Evolutionary conservation across 2,113 vertebrate species (phyloP), one percentile per base, ranked within the genome.

Genomic region (Triplophysa rosa): DNA sequence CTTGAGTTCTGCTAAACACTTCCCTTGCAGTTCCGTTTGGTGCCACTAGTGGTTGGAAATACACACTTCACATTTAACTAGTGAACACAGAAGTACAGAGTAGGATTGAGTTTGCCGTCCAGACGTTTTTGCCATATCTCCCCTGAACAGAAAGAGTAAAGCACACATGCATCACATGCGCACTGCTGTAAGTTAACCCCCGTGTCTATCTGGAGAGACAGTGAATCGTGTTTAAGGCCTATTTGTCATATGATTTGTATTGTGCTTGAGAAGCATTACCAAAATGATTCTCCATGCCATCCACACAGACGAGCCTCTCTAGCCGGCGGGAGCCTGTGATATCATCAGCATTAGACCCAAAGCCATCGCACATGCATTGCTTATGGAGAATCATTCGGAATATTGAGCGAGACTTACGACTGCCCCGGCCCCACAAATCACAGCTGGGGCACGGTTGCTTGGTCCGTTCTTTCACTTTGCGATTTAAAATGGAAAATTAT

Each of bases 271-370:
- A 82, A 82, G 74, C 75, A 78, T 78, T 77, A 70, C 47, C 45
- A 78, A 82, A 77, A 71, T 54, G 67, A 82, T 82, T 82, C 40
- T 77, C 67, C 67, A 70, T 78, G 67, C 72, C 54, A 76, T 62
- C 65, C 75, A 78, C 59, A 40, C n/a, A 64, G 42, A 23, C 58
- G 26, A 26, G 37, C n/a, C 6, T 67, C 67, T 19, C 80, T 21
- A 45, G 75, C 65, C 49, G 52, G 45, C 62, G 19, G 58, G 61
- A 42, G 23, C 47, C 63, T 69, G 66, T 82, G 59, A 79, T 80
- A 69, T 66, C 33, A 80, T 83, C 78, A 77, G 72, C 72, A 80
- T 77, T 59, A 83, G 72, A 49, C 66, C 66, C 66, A 71, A 65
- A 63, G 54, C 78, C 37, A 69, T 77, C 59, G 54, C 37, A 66